These are phyloP conservation scores for Mallotus villosus DNA, from an alignment of 2,797 vertebrate genomes.

Conservation along the genomic window DNA sequence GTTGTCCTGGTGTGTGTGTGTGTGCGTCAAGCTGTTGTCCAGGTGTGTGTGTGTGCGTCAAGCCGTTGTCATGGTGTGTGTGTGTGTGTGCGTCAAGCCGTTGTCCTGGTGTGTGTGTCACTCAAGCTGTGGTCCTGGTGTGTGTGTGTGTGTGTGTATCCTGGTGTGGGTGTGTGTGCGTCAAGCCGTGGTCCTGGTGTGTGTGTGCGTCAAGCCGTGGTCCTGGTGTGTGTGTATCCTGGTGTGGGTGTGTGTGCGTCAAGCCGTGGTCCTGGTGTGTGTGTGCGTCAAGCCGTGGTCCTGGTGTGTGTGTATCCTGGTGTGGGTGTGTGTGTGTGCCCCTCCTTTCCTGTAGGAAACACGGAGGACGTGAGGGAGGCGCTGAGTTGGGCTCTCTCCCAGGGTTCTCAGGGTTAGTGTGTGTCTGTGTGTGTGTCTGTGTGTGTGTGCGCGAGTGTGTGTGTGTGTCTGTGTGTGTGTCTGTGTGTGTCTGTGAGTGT, in stretches of 20 bases:
- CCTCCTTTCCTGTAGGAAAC: conserved; percentile 32
- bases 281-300: no score
- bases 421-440: conserved; percentile 7
- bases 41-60: neutral
- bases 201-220: neutral
- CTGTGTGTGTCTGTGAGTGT: no score
- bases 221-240: no score
- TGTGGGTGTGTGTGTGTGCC: neutral
- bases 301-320: neutral
- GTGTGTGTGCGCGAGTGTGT: neutral
- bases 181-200: no score
- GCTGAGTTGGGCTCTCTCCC: conserved; percentile 9
- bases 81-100: no score
- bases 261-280: no score
- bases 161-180: no score
- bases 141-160: no score
- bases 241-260: no score
- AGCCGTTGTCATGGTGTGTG: neutral
- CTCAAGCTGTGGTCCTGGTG: neutral
- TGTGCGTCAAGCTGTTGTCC: neutral
- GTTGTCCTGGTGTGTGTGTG: no score
- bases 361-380: conserved; percentile 21
- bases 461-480: neutral
- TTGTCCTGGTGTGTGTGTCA: no score
- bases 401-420: conserved; percentile 6